Conservation (phyloP, 2,888 invertebrate genomes). For the Sarcophaga variegata region DNA sequence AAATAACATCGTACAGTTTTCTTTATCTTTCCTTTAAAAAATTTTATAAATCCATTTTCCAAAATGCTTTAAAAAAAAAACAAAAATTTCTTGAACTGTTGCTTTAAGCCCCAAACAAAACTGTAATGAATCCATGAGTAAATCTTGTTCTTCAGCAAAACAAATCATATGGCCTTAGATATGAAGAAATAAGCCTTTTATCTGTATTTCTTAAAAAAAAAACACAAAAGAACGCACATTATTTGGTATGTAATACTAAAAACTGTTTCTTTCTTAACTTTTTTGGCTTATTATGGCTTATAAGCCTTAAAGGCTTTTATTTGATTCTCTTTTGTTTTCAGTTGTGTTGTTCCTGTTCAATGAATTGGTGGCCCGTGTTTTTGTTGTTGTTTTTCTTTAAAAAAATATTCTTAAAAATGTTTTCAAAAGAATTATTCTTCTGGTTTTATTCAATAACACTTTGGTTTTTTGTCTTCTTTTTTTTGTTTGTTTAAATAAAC, state of each 20-base stretch:
- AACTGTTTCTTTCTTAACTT: no score
- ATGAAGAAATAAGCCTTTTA: slow-evolving; percentile 20
- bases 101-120: slow-evolving; percentile 15
- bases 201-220: slow-evolving; percentile 15
- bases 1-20: no score
- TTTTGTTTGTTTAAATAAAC: background rate
- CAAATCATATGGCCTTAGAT: background rate
- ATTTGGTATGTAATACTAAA: no score
- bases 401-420: slow-evolving; percentile 15
- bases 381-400: slow-evolving; percentile 7
- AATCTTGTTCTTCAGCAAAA: slow-evolving; percentile 5
- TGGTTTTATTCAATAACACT: slow-evolving; percentile 1
- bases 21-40: background rate
- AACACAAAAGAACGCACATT: slow-evolving; percentile 1
- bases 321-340: background rate
- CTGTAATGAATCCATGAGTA: background rate
- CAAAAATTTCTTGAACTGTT: background rate
- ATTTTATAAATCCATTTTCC: background rate
- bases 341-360: no score
- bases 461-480: background rate
- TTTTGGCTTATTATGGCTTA: slow-evolving; percentile 14
- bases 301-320: slow-evolving; percentile 26
- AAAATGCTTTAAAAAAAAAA: background rate
- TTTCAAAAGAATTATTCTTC: slow-evolving; percentile 11
- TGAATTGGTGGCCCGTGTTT: slow-evolving; percentile 34